Evolutionary conservation across 1,140 invertebrate species (phyloP).

Genomic region (Physella acuta): DNA sequence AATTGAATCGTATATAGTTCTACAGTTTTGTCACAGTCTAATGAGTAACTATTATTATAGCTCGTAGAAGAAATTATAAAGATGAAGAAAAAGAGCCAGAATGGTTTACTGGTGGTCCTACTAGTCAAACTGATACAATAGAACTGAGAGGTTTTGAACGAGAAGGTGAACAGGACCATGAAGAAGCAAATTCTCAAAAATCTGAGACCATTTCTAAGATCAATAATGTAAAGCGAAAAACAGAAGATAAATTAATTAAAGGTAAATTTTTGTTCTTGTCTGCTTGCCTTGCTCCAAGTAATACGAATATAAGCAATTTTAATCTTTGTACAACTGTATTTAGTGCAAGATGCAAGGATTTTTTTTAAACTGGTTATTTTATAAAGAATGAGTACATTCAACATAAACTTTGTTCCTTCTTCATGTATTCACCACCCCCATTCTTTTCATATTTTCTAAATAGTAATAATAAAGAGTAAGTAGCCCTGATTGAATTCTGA

Average conservation of each 20-base stretch:
- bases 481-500: too few species aligned
- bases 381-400: too few species aligned
- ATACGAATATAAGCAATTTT: background rate
- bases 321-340: background rate
- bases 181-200: conserved; percentile 17
- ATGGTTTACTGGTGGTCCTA: conserved; percentile 81
- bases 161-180: conserved; percentile 43
- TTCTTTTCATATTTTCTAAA: too few species aligned
- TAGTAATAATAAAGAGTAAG: too few species aligned
- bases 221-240: background rate
- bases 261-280: background rate
- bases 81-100: conserved; percentile 61
- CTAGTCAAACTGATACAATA: conserved; percentile 88
- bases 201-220: background rate
- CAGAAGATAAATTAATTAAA: conserved; percentile 10
- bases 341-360: too few species aligned
- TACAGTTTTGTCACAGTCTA: too few species aligned
- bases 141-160: conserved; percentile 89
- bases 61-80: conserved; percentile 20
- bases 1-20: too few species aligned
- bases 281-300: background rate
- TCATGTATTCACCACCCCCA: too few species aligned
- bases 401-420: too few species aligned
- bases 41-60: conserved; percentile 7
- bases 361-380: too few species aligned